Evolutionary conservation across 1,140 invertebrate species (phyloP).

Genomic region (Lordiphosa collinella): DNA sequence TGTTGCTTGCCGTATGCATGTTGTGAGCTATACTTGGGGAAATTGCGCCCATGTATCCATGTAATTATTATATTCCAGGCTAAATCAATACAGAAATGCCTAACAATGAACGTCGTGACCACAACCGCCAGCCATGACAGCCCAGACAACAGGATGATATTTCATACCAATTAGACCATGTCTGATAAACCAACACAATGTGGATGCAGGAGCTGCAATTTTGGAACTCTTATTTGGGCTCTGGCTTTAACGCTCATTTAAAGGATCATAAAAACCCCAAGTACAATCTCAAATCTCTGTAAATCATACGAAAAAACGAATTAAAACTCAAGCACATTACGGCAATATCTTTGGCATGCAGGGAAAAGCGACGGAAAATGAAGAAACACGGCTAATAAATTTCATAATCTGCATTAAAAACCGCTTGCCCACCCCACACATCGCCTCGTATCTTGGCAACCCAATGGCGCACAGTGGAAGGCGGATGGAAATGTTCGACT

Average conservation of each 20-base stretch:
- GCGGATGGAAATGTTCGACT: no score
- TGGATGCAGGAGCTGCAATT: neutral
- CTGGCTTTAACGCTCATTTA: neutral
- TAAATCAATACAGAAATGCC: constrained; percentile 58
- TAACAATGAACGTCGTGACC: neutral
- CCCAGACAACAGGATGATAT: constrained; percentile 1
- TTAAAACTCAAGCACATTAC: constrained; percentile 70
- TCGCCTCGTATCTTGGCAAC: neutral
- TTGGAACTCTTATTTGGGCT: neutral
- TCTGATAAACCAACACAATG: neutral
- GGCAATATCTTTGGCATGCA: constrained; percentile 36
- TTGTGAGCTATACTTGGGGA: constrained; percentile 62
- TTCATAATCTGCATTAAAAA: constrained; percentile 65
- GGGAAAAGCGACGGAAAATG: constrained; percentile 23
- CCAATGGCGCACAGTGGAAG: neutral
- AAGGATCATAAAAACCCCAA: neutral
- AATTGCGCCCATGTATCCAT: constrained; percentile 63
- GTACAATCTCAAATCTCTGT: constrained; percentile 18
- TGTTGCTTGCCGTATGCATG: constrained; percentile 51
- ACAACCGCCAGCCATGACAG: neutral
- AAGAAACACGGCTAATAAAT: constrained; percentile 62
- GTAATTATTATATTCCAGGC: constrained; percentile 64
- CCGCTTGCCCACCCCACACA: constrained; percentile 4
- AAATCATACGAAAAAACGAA: constrained; percentile 53
- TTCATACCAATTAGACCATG: constrained; percentile 4